A percentile compares a stretch with the other conserved stretches of the same genome.
These are phyloP conservation scores for Delia radicum DNA, from an alignment of 1,140 invertebrate genomes.

Conservation along the genomic window DNA sequence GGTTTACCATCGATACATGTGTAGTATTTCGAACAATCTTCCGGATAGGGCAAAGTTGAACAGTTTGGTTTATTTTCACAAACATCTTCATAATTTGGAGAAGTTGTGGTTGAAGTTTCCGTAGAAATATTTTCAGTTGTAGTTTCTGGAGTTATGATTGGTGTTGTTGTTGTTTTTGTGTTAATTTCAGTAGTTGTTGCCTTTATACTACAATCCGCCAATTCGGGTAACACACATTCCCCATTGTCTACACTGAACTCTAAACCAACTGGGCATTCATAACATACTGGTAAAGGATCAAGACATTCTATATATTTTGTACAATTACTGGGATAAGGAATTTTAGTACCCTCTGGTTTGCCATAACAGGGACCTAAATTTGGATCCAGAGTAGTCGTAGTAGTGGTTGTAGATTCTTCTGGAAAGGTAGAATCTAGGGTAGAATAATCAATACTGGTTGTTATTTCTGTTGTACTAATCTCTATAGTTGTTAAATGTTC, in stretches of 20 bases:
- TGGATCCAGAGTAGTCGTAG: slow-evolving; percentile 13
- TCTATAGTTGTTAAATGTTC: no score
- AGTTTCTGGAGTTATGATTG: no score
- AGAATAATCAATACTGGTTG: no score
- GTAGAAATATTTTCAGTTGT: no score
- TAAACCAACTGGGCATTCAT: slow-evolving; percentile 37
- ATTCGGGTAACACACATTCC: slow-evolving; percentile 37
- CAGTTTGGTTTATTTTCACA: neutral
- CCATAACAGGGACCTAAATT: slow-evolving; percentile 35
- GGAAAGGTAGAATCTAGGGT: no score
- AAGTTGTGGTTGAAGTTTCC: no score
- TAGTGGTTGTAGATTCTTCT: no score
- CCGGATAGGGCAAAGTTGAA: neutral
- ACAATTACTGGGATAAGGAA: slow-evolving; percentile 45
- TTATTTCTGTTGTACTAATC: no score
- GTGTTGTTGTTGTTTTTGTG: no score
- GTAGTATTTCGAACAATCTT: neutral
- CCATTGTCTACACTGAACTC: slow-evolving; percentile 40
- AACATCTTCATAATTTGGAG: no score
- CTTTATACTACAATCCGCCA: slow-evolving; percentile 35
- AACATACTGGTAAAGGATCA: slow-evolving; percentile 41
- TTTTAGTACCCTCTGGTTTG: slow-evolving; percentile 26
- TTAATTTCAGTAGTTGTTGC: slow-evolving; percentile 1
- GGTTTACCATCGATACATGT: neutral
- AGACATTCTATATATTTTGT: slow-evolving; percentile 41